These are phyloP conservation scores for Pecten maximus DNA, from an alignment of 2,888 invertebrate genomes.

Conservation along the genomic window DNA sequence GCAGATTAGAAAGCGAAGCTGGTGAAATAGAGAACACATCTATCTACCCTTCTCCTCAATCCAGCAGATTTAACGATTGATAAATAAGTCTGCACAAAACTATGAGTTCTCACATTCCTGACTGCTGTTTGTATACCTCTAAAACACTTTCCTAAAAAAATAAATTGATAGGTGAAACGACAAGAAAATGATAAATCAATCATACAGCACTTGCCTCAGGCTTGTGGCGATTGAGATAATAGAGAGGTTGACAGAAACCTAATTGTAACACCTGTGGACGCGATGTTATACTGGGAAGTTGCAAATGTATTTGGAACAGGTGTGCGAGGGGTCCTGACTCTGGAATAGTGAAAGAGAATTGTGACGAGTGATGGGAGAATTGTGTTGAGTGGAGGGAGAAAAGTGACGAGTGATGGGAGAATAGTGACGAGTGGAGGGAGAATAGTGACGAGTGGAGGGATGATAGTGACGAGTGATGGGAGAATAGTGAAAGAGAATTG, in stretches of 20 bases:
- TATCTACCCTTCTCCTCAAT: background rate
- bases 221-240: background rate
- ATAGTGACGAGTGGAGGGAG: no score
- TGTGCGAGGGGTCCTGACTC: background rate
- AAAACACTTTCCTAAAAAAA: conserved; percentile 15
- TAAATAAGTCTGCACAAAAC: background rate
- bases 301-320: background rate
- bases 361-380: no score
- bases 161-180: conserved; percentile 16
- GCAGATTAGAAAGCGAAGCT: background rate
- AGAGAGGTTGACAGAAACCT: background rate
- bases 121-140: background rate
- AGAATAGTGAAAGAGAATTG: no score
- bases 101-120: background rate
- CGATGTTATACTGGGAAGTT: background rate
- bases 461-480: no score
- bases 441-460: no score
- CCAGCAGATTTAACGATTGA: background rate
- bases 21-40: background rate
- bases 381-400: no score
- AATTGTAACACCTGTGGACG: background rate
- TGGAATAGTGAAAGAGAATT: background rate
- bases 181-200: conserved; percentile 25
- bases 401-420: no score
- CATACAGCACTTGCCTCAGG: background rate